A percentile compares a stretch with the other conserved stretches of the same genome.
phyloP scores from a whole-genome alignment of 2,797 vertebrate genomes.

The Lemur catta region DNA sequence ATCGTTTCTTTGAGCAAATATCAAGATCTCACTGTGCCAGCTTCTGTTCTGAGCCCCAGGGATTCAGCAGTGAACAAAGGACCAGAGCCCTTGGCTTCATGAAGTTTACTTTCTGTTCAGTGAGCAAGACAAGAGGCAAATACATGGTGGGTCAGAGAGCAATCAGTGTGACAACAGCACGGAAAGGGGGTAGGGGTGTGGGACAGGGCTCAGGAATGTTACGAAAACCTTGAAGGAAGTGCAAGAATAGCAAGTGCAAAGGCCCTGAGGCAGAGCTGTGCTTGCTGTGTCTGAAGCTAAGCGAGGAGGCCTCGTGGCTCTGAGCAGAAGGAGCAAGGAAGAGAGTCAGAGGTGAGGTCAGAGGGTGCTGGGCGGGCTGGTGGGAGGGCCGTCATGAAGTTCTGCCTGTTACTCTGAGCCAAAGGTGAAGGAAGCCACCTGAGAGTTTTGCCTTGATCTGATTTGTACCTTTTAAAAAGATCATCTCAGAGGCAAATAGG shows the following conservation, averaged over 20 bases:
- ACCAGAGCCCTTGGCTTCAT: neutral
- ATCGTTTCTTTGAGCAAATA: neutral
- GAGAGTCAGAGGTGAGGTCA: neutral
- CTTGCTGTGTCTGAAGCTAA: neutral
- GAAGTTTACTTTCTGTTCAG: neutral
- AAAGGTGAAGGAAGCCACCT: neutral
- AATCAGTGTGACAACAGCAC: neutral
- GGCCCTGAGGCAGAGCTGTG: neutral
- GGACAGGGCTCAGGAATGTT: neutral
- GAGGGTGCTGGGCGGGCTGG: too few species aligned
- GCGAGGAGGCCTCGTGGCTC: neutral
- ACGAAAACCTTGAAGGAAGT: neutral
- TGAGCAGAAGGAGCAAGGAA: neutral
- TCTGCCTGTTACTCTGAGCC: neutral
- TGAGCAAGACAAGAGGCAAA: neutral
- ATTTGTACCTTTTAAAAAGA: neutral
- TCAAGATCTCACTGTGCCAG: neutral
- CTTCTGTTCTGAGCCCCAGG: neutral
- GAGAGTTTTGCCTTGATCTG: neutral
- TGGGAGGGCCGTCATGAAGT: neutral
- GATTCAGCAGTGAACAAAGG: neutral
- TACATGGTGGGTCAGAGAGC: accelerated
- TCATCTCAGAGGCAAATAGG: neutral
- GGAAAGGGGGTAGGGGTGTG: accelerated
- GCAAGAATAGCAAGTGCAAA: too few species aligned